Evolutionary conservation across 1,140 invertebrate species (phyloP).

Genomic region (Ephestia elutella): DNA sequence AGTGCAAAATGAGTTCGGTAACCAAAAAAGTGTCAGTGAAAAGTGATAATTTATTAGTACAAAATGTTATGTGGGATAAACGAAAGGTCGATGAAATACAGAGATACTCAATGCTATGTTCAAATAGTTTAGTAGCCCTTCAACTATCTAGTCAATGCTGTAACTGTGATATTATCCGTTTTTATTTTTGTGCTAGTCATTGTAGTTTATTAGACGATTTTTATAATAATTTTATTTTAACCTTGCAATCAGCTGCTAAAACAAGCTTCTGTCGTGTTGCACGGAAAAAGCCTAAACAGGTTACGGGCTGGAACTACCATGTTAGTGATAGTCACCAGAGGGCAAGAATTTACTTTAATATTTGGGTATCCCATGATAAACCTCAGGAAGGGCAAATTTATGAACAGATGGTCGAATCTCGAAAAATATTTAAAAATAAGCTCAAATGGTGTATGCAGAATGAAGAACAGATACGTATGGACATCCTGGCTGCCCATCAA

Average conservation of each 20-base stretch:
- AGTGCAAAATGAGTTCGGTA: not conserved
- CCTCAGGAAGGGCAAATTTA: not conserved
- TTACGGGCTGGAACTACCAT: not conserved
- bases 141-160: too few relatives aligned
- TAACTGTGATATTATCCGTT: too few relatives aligned
- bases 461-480: not conserved
- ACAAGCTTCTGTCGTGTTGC: not conserved
- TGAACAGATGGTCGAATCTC: constrained; percentile 9
- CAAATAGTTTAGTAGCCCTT: too few relatives aligned
- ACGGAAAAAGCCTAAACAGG: not conserved
- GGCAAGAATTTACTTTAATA: constrained; percentile 12
- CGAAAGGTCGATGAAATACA: too few relatives aligned
- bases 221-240: not conserved
- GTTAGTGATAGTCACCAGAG: constrained; percentile 12
- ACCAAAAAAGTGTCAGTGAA: not conserved
- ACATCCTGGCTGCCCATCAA: constrained; percentile 10
- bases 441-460: constrained; percentile 16
- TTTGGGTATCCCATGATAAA: constrained; percentile 12
- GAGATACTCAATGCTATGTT: too few relatives aligned
- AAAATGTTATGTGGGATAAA: not conserved
- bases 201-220: too few relatives aligned
- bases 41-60: not conserved
- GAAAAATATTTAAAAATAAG: constrained; percentile 10
- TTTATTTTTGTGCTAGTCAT: too few relatives aligned
- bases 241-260: not conserved